phyloP scores from a whole-genome alignment of 2,888 invertebrate species.

The Tillus elongatus region DNA sequence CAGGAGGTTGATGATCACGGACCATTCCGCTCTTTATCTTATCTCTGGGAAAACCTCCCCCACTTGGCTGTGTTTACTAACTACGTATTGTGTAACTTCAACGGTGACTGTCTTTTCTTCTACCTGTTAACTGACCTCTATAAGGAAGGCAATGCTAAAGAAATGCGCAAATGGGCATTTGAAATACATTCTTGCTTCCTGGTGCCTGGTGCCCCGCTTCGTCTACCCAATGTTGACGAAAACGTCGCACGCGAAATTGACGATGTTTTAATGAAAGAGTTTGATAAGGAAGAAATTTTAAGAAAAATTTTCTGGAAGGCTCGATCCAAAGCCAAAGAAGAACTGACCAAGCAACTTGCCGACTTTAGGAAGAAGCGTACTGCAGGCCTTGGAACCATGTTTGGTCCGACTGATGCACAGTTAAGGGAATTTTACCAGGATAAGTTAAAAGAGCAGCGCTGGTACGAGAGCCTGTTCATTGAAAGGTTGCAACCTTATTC shows the following conservation, averaged over 20 bases:
- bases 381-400: constrained; percentile 81
- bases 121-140: constrained; percentile 88
- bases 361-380: constrained; percentile 80
- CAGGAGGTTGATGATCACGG: constrained; percentile 80
- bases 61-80: constrained; percentile 93
- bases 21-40: constrained; percentile 76
- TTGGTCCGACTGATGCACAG: constrained; percentile 75
- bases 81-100: constrained; percentile 75
- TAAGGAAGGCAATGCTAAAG: constrained; percentile 74
- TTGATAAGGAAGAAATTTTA: constrained; percentile 82
- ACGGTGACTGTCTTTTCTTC: constrained; percentile 58
- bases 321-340: constrained; percentile 71
- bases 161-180: constrained; percentile 97
- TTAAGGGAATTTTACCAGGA: constrained; percentile 73
- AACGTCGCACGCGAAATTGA: constrained; percentile 84
- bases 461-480: constrained; percentile 63
- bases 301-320: constrained; percentile 86
- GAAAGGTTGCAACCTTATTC: constrained; percentile 47
- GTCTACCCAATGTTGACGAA: constrained; percentile 73
- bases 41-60: constrained; percentile 76
- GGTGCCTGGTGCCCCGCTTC: constrained; percentile 77
- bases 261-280: constrained; percentile 71
- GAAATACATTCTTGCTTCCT: constrained; percentile 96
- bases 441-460: constrained; percentile 63
- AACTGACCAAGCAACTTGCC: constrained; percentile 66